Conservation (phyloP, 2,888 invertebrate species). For the Lycaena phlaeas region DNA sequence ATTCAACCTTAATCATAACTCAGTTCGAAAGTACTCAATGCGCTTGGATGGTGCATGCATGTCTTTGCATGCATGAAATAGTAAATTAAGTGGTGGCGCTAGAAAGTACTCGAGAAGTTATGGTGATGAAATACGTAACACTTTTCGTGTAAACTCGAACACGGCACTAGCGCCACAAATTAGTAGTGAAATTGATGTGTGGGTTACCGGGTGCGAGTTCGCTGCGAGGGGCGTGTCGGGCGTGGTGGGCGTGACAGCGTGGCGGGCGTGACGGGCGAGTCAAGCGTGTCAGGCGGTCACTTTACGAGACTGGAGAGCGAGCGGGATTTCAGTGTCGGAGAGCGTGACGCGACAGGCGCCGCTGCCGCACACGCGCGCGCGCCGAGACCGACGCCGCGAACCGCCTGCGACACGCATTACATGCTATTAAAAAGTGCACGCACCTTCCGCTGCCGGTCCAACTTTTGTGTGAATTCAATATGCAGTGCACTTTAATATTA, state of each 20-base stretch:
- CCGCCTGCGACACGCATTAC: conserved; percentile 38
- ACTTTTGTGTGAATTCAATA: no score
- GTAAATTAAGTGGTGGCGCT: background rate
- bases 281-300: conserved; percentile 56
- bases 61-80: background rate
- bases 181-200: background rate
- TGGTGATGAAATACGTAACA: background rate
- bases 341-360: conserved; percentile 34
- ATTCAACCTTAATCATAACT: background rate
- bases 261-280: conserved; percentile 21
- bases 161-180: background rate
- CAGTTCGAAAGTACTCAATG: background rate
- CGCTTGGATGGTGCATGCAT: background rate
- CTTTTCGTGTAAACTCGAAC: background rate
- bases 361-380: conserved; percentile 60
- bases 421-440: background rate
- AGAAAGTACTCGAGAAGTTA: background rate
- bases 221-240: conserved; percentile 19
- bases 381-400: conserved; percentile 65
- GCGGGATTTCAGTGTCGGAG: conserved; percentile 69
- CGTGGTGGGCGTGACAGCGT: no score
- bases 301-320: conserved; percentile 72
- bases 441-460: background rate
- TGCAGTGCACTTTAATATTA: no score
- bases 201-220: conserved; percentile 18